Evolutionary conservation across 2,797 vertebrate genomes (phyloP), one percentile per base, ranked within the genome.

Genomic region (Huso huso): DNA sequence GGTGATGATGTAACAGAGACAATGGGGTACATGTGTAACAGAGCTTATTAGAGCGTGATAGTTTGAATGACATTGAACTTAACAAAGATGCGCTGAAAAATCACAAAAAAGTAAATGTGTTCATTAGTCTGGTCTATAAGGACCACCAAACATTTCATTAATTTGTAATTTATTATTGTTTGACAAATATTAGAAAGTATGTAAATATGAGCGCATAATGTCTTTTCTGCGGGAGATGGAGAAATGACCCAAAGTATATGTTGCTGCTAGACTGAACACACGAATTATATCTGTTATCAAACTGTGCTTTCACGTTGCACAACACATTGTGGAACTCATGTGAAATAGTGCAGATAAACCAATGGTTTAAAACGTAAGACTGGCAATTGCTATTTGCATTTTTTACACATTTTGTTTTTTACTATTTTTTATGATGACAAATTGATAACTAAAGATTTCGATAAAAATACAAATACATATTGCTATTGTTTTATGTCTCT

Each of bases 151-250:
- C 92, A 94, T 96, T 99, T 97, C 94, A 97, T 96, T 99, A 95
- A 95, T 95, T 93, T 93, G 92, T 94, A 95, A 97, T 97, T 97
- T 95, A 97, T 94, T 93, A 93, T 94, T 96, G 93, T 98, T 97
- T 97, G 95, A 94, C 94, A 97, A 97, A 96, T 97, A 97, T 94
- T 93, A 92, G 91, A 93, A 93, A 93, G 93, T 95, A 95, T 97
- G 94, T 97, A 96, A 97, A 98, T 96, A 96, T 88, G 93, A 90
- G 89, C 77, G 86, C 90, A 78, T 99, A 98, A 99, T 99, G 96
- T 95, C 79, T 97, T 97, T 98, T 93, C 95, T 93, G 95, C 94
- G 93, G 96, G 96, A 94, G 94, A 91, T 91, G 90, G 91, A 90
- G 92, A 98, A 98, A 99, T 99, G 95, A 97, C 94, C 95, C 94